Conservation (phyloP, 2,797 vertebrate species). For the Onychomys arenicola region DNA sequence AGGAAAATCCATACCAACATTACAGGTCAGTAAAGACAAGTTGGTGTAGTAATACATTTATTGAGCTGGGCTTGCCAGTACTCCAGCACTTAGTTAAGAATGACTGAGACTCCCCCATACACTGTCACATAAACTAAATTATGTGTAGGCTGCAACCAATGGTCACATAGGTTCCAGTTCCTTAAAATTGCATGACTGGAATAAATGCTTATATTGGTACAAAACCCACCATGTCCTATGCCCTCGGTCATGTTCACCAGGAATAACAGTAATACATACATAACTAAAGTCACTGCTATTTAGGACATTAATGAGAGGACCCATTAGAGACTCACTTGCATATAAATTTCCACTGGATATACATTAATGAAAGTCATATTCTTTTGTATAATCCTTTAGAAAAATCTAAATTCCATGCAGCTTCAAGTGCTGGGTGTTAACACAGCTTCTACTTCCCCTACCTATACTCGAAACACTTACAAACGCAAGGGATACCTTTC, state of each 20-base stretch:
- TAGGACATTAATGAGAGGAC: constrained; percentile 36
- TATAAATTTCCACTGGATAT: constrained; percentile 6
- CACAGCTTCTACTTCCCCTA: background rate
- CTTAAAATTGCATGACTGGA: background rate
- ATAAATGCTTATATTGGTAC: background rate
- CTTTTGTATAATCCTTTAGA: background rate
- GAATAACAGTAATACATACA: background rate
- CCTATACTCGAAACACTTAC: constrained; percentile 43
- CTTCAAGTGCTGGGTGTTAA: constrained; percentile 51
- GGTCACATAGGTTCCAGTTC: background rate
- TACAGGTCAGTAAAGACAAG: accelerated
- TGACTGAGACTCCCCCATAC: background rate
- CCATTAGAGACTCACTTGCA: background rate
- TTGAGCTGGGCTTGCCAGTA: background rate
- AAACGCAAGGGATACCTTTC: constrained; percentile 72
- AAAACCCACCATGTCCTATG: background rate
- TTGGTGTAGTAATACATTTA: accelerated
- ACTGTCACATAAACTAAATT: background rate
- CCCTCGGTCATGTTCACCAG: background rate
- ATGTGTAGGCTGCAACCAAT: accelerated
- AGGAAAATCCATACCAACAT: background rate
- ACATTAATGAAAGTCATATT: background rate
- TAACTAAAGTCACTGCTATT: background rate
- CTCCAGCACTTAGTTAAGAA: background rate
- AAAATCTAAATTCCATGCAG: constrained; percentile 39